Evolutionary conservation across 2,888 invertebrate genomes (phyloP), one percentile per base, ranked within the genome.

Genomic region (Aquatica leii): DNA sequence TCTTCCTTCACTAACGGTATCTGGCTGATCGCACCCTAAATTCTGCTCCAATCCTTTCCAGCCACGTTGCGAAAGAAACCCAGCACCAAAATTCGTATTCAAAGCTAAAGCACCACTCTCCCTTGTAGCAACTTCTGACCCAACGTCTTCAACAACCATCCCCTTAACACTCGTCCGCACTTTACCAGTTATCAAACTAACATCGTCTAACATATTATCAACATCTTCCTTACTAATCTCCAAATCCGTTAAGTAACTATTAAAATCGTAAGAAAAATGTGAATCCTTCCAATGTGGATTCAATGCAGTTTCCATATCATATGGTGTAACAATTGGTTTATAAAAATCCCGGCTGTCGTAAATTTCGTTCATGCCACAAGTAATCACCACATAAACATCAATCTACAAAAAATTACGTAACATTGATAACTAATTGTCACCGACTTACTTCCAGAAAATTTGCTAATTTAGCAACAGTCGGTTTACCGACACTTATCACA

Each of bases 401-500:
- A 98, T 91, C 88, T 93, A 82, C 34, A 84, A 81, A 37, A 40
- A 46, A 14, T 1, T 9, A 24, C 12, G 14, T n/a, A 4, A n/a
- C n/a, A 48, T 34, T 12, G 2, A 17, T 2, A 9, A 12, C 2
- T n/a, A 12, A 24, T 59, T 55, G 43, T 9, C 24, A 48, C 11
- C 15, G 34, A 66, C 75, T 77, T 80, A 90, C 90, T 84, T 95
- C 94, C 58, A 92, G 89, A 80, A 98, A 97, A 82, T 99, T 99
- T 0, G 97, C 96, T 65, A 99, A 83, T 81, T 99, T 99, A 0
- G 95, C 91, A 9, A 94, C 92, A 83, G 95, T 98, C 1, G 97
- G 92, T 79, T 97, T 96, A 3, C 98, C 98, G n/a, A 98, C 94
- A 18, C 93, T 94, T 58, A 98, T 89, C 48, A 95, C 90, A 77